Conservation (phyloP, 2,113 vertebrate species). For the Nesoenas mayeri region DNA sequence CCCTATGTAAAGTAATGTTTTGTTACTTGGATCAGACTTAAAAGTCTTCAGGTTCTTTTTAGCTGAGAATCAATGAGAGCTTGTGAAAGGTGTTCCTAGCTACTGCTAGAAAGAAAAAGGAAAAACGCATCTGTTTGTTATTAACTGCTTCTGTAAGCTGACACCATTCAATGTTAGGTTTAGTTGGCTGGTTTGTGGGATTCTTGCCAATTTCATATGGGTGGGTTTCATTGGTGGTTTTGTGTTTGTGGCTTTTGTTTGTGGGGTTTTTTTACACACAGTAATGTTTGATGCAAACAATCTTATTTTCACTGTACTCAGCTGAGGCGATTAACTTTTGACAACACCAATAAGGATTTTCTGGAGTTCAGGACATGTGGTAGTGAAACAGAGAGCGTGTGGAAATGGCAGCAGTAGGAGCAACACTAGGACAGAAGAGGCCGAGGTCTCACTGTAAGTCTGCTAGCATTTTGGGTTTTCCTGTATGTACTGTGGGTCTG, state of each 20-base stretch:
- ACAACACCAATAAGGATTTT: not conserved
- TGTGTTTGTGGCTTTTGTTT: not conserved
- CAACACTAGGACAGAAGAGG: not conserved
- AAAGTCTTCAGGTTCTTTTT: not conserved
- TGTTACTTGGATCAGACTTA: not conserved
- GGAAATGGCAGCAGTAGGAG: not conserved
- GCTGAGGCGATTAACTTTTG: not conserved
- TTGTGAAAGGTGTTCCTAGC: not conserved
- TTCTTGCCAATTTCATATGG: not conserved
- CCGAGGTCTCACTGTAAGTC: not conserved
- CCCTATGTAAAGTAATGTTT: not conserved
- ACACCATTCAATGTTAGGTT: not conserved
- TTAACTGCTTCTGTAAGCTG: not conserved
- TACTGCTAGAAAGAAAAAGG: not conserved
- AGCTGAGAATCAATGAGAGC: not conserved
- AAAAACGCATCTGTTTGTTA: not conserved
- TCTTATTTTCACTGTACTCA: not conserved
- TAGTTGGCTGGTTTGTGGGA: not conserved
- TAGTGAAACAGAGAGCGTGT: not conserved
- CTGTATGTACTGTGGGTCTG: not conserved
- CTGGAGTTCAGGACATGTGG: not conserved
- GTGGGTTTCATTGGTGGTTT: not conserved
- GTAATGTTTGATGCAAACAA: not conserved
- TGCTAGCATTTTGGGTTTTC: rapidly evolving
- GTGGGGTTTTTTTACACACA: not conserved